Evolutionary conservation across 2,888 invertebrate species (phyloP).

Genomic region (Imbricaverruca yamaguchii): DNA sequence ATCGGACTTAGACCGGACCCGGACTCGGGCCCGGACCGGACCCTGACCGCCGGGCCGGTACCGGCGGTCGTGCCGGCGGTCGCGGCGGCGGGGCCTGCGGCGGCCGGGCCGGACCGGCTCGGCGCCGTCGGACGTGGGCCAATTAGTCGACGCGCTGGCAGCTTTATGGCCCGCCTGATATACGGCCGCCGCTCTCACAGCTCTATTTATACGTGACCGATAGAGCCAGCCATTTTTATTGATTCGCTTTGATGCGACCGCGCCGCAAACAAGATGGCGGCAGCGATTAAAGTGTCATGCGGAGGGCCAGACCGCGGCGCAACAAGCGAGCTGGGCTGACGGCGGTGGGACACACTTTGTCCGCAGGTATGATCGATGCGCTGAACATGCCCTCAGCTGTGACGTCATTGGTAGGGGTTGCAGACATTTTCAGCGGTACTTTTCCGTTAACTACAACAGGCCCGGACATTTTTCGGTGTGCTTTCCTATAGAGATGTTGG

Average conservation of each 20-base stretch:
- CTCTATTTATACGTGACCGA: slow-evolving; percentile 19
- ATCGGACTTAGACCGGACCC: too few relatives aligned
- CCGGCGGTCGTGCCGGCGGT: neutral
- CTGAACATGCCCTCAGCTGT: too few relatives aligned
- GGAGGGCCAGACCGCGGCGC: neutral
- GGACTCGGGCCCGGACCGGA: too few relatives aligned
- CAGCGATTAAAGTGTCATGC: neutral
- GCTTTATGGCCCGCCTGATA: slow-evolving; percentile 3
- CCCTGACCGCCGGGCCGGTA: too few relatives aligned
- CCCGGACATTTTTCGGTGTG: too few relatives aligned
- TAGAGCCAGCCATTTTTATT: slow-evolving; percentile 14
- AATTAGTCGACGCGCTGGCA: slow-evolving; percentile 15
- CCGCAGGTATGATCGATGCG: too few relatives aligned
- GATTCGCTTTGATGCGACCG: slow-evolving; percentile 17
- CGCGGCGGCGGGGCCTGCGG: neutral
- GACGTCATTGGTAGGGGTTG: too few relatives aligned
- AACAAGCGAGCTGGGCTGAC: too few relatives aligned
- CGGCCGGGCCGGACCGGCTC: neutral
- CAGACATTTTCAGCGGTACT: too few relatives aligned
- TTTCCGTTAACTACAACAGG: too few relatives aligned
- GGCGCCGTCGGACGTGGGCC: neutral
- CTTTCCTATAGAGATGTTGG: too few relatives aligned
- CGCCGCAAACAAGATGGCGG: slow-evolving; percentile 16
- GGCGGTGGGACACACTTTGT: too few relatives aligned
- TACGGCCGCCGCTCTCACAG: slow-evolving; percentile 11